Conservation (phyloP, 2,113 vertebrate genomes). For the Lophochroa leadbeateri region DNA sequence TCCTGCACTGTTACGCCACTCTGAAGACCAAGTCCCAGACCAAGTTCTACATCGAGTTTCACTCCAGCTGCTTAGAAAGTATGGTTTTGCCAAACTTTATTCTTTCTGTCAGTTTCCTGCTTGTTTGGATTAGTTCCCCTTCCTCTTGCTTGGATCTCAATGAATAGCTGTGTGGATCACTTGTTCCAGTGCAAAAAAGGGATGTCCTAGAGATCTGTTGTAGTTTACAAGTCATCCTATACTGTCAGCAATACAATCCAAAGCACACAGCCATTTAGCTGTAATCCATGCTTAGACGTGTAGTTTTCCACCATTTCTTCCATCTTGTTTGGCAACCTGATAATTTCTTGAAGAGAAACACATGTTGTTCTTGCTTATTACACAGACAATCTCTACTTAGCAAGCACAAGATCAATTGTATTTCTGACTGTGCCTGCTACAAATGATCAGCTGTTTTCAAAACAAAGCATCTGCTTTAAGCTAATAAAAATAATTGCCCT, state of each 20-base stretch:
- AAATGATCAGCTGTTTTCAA: not conserved
- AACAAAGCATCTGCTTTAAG: not conserved
- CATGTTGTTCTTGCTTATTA: not conserved
- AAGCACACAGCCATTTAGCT: not conserved
- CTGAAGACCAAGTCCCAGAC: conserved; percentile 95
- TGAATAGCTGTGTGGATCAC: not conserved
- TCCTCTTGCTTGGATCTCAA: not conserved
- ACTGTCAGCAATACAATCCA: not conserved
- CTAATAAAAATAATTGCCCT: not conserved
- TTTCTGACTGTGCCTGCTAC: not conserved
- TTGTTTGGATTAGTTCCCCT: not conserved
- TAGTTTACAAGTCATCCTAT: not conserved
- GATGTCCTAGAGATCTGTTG: not conserved
- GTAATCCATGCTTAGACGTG: not conserved
- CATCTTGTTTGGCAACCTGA: not conserved
- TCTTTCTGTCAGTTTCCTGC: not conserved
- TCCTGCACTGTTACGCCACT: conserved; percentile 87
- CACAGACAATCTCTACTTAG: not conserved
- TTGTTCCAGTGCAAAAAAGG: not conserved
- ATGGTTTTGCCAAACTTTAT: not conserved
- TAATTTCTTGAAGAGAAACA: not conserved
- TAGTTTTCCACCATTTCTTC: not conserved
- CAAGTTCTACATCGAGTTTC: conserved; percentile 95
- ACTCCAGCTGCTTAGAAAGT: conserved; percentile 97
- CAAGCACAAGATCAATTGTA: not conserved